phyloP scores from a whole-genome alignment of 2,888 invertebrate genomes.

The Balanococcus diminutus region DNA sequence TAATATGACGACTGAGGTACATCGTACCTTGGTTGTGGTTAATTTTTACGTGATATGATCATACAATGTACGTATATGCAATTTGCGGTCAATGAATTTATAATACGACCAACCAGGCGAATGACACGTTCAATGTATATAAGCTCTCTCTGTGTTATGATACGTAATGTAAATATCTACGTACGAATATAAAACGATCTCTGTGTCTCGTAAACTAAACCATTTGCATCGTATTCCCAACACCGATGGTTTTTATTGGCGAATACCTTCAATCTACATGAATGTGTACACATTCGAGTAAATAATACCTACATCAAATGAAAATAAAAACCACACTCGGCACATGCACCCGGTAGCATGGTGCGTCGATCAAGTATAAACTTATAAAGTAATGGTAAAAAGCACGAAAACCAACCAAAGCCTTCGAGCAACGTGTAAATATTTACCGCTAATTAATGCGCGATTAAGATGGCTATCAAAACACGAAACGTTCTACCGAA shows the following conservation, averaged over 20 bases:
- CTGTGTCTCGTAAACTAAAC: neutral
- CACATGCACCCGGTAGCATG: neutral
- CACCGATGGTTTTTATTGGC: neutral
- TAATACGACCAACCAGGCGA: neutral
- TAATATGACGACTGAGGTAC: neutral
- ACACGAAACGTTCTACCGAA: neutral
- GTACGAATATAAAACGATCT: neutral
- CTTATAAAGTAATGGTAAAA: neutral
- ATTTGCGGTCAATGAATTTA: neutral
- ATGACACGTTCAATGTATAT: neutral
- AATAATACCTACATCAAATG: no score
- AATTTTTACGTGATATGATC: conserved; percentile 6
- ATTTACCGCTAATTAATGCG: conserved; percentile 41
- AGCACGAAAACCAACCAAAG: neutral
- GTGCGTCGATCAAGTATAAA: no score
- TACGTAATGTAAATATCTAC: neutral
- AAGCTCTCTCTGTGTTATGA: neutral
- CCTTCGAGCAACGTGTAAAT: conserved; percentile 9
- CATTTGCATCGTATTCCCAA: neutral
- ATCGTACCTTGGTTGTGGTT: conserved; percentile 12
- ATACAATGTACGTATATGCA: neutral
- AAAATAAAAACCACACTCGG: neutral
- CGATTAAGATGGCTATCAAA: conserved; percentile 7
- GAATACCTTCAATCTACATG: no score
- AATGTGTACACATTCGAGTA: no score